Base-by-base conservation (phyloP, 2,888 invertebrate species). In the Deilephila porcellus region DNA sequence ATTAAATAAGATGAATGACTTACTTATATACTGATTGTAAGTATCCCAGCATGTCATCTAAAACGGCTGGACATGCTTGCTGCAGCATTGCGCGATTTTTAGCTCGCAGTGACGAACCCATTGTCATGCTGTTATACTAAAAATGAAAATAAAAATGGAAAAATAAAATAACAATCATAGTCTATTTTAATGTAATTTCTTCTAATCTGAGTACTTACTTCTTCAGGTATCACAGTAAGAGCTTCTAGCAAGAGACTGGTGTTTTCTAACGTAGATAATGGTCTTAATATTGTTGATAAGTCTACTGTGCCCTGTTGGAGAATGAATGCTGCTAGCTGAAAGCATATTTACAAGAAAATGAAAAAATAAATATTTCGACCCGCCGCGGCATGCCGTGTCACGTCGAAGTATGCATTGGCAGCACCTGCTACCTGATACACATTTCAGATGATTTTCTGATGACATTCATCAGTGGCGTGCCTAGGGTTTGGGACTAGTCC, bases 191-290 rank as follows among this genome's bases (percentile, higher is more conserved):
- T 17, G 17, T 53, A 32, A 53, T 52, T 63, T 32, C 5, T 14
- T 8, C 6, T 25, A 4, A 34, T 56, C 2, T 62, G 7, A 62
- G 8, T 14, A 80, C 89, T 93, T 93, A 98, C 98, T 95, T 99
- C 98, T 93, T 97, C 97, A 37, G 98, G 98, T 86, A 99, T 96
- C 73, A 98, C 97, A 82, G 97, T 97, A 20, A 99, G 94, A 60
- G 98, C 97, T 94, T 98, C 97, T 72, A 99, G 89, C 82, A 99
- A 90, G n/a, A 95, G 80, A 71, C 90, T 84, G 73, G 90, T 89
- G 76, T 93, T 91, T 76, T 93, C 92, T 45, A 91, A 81, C 90
- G 95, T 86, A 91, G 96, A 93, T 95, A 97, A 78, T 91, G 96
- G 85, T 92, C 95, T 87, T 63, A 98, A 96, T 74, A 98, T 95